Conservation (phyloP, 1,140 invertebrate genomes). For the Drosophila eugracilis region DNA sequence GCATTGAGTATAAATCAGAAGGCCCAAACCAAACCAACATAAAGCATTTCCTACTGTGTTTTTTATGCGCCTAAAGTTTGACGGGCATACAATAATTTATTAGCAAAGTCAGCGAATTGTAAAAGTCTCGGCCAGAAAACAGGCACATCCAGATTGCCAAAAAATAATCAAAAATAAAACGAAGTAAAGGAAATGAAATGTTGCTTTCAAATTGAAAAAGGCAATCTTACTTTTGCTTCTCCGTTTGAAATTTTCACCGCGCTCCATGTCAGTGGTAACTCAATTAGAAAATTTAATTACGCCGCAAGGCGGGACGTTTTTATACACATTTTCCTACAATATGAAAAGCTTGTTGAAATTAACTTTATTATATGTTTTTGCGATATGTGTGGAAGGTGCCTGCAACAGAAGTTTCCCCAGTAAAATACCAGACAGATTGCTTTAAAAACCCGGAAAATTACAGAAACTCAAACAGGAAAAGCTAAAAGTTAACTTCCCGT, state of each 20-base stretch:
- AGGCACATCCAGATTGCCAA: conserved; percentile 56
- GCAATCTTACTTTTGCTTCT: conserved; percentile 30
- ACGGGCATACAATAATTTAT: conserved; percentile 71
- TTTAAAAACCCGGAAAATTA: conserved; percentile 7
- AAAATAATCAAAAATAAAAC: not conserved
- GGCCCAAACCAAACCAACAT: conserved; percentile 58
- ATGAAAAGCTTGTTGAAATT: conserved; percentile 24
- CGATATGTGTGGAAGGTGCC: conserved; percentile 13
- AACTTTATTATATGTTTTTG: conserved; percentile 28
- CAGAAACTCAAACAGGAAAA: conserved; percentile 1
- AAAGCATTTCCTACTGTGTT: conserved; percentile 54
- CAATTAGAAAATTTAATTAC: conserved; percentile 79
- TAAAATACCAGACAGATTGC: conserved; percentile 1
- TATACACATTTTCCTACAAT: conserved; percentile 15
- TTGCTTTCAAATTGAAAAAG: conserved; percentile 50
- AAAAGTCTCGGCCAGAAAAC: conserved; percentile 15
- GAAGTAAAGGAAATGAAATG: not conserved
- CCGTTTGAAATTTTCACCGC: conserved; percentile 18
- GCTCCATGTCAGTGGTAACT: conserved; percentile 38
- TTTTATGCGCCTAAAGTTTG: conserved; percentile 65
- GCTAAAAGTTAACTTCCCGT: not conserved
- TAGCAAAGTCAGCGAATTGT: conserved; percentile 47
- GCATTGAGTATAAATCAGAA: conserved; percentile 63
- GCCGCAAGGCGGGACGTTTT: conserved; percentile 19
- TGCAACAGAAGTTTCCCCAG: conserved; percentile 1